Base-by-base conservation (phyloP, 2,113 vertebrate species). In the Psammodynastes pulverulentus region DNA sequence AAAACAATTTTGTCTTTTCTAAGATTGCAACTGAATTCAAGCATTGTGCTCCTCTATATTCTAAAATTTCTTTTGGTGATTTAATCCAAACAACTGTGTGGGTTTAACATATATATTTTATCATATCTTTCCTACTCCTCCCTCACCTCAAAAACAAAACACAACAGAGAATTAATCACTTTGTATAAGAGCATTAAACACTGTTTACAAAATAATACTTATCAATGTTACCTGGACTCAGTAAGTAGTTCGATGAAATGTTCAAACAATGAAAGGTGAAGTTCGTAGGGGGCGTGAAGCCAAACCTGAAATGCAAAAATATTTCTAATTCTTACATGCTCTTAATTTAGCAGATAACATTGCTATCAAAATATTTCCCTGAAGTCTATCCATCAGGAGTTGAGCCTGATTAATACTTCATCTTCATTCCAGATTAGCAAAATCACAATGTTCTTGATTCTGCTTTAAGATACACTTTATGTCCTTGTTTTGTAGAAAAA, bases 221-320 rank as follows among this genome's bases (percentile, higher is more conserved):
- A 1, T 49, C 19, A 13, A 9, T 24, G 21, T 84, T 97, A 98
- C 99, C 99, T 99, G 89, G 99, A 99, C 95, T 99, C 99, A 3
- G 99, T 99, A 89, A 99, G 98, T 92, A 99, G 98, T 92, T 99
- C 99, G 29, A 98, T 99, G 95, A 99, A 99, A 95, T 99, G 99
- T 92, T 99, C 99, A 95, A 99, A 99, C 84, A 99, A 97, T 3
- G 99, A 99, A 93, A 99, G 98, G 94, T 99, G 99, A 95, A 99
- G 98, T 91, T 99, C 99, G 86, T 99, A 99, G 0, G 99, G 99
- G 19, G 99, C 99, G 46, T 99, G 99, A 86, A 99, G 98, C 99
- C 99, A 99, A 56, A 99, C 99, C 99, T 99, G 97, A 88, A 96
- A 96, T 0, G 94, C 45, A 96, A 84, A 96, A 8, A 23, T 0